Conservation (phyloP, 2,888 invertebrate species). For the Hypomecis punctinalis region DNA sequence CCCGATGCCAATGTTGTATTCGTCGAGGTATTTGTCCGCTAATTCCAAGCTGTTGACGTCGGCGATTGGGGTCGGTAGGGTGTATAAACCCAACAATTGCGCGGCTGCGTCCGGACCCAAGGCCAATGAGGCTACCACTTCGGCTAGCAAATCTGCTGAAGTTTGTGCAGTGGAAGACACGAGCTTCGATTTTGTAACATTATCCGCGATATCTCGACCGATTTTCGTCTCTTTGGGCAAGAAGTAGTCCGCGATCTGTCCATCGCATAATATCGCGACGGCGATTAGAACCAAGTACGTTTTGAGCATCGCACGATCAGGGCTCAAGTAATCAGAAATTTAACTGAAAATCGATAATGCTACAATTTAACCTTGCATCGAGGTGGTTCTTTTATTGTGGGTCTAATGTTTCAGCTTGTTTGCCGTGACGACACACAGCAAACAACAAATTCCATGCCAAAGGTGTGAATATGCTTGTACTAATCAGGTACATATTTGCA, state of each 20-base stretch:
- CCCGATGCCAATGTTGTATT: conserved; percentile 48
- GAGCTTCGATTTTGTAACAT: conserved; percentile 43
- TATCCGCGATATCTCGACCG: conserved; percentile 38
- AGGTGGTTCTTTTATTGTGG: conserved; percentile 43
- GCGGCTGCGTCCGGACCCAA: conserved; percentile 48
- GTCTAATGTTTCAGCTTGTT: conserved; percentile 47
- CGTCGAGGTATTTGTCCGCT: conserved; percentile 48
- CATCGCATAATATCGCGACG: conserved; percentile 35
- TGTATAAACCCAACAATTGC: conserved; percentile 43
- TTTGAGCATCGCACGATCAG: conserved; percentile 48
- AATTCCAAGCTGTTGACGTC: conserved; percentile 49
- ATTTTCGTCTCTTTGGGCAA: conserved; percentile 41
- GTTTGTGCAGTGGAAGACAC: conserved; percentile 40
- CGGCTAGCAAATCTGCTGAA: conserved; percentile 48
- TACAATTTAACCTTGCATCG: conserved; percentile 46
- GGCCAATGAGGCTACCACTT: conserved; percentile 44
- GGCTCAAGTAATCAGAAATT: conserved; percentile 37
- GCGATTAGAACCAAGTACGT: conserved; percentile 37
- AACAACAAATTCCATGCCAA: conserved; percentile 27
- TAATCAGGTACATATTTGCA: too few species aligned
- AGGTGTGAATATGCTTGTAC: too few species aligned
- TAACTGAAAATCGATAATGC: conserved; percentile 44
- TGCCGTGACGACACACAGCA: conserved; percentile 44
- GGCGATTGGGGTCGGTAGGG: conserved; percentile 46
- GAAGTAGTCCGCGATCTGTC: conserved; percentile 43